Conservation (phyloP, 1,140 invertebrate genomes). For the Acromyrmex charruanus region DNA sequence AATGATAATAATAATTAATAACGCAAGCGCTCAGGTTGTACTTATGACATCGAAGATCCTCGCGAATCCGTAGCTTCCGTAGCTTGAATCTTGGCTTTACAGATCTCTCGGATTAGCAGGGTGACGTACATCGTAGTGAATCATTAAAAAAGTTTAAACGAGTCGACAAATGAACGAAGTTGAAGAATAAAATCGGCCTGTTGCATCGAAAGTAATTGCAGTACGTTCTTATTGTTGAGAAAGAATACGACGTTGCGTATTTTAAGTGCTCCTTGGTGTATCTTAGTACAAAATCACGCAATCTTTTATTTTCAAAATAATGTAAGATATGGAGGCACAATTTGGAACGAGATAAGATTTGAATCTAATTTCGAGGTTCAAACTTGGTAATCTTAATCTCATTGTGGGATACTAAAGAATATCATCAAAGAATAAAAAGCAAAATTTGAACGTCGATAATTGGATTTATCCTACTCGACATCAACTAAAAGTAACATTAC, state of each 20-base stretch:
- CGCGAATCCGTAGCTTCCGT: neutral
- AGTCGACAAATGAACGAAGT: conserved; percentile 20
- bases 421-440: too few relatives aligned
- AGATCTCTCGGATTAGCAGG: neutral
- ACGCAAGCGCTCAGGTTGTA: conserved; percentile 7
- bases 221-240: neutral
- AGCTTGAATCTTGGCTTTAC: conserved; percentile 27
- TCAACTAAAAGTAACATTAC: too few relatives aligned
- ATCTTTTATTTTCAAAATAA: neutral
- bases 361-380: too few relatives aligned
- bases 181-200: conserved; percentile 8
- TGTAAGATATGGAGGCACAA: too few relatives aligned
- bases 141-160: conserved; percentile 47
- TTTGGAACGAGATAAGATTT: too few relatives aligned
- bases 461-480: too few relatives aligned
- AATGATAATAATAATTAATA: conserved; percentile 60
- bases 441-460: too few relatives aligned
- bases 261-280: neutral
- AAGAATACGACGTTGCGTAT: neutral
- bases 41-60: conserved; percentile 35
- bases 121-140: neutral
- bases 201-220: neutral
- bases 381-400: too few relatives aligned
- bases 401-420: too few relatives aligned
- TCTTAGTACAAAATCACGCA: neutral